phyloP scores from a whole-genome alignment of 2,888 invertebrate genomes.

The Agriotes lineatus region DNA sequence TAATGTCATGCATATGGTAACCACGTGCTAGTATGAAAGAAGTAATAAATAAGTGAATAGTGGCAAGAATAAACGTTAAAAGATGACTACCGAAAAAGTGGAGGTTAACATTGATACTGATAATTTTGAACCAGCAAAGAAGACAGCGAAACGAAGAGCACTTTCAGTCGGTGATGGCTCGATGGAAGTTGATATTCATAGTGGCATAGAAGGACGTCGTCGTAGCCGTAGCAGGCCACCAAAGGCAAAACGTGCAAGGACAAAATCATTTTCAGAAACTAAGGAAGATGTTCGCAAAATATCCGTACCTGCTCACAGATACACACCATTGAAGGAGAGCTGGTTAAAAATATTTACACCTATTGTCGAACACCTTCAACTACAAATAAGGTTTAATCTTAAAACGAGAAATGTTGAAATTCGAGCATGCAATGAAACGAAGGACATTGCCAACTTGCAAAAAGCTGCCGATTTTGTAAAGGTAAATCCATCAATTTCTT shows the following conservation, averaged over 20 bases:
- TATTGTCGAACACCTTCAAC: constrained; percentile 92
- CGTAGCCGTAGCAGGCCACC: constrained; percentile 62
- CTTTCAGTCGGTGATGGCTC: constrained; percentile 68
- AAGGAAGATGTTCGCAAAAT: constrained; percentile 78
- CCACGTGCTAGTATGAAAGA: too few species aligned
- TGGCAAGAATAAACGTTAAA: too few species aligned
- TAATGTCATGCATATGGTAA: too few species aligned
- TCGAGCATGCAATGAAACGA: constrained; percentile 76
- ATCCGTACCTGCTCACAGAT: constrained; percentile 93
- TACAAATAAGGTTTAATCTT: constrained; percentile 95
- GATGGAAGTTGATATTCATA: constrained; percentile 78
- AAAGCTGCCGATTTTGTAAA: constrained; percentile 98
- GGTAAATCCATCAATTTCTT: constrained; percentile 50
- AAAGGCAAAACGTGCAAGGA: constrained; percentile 53
- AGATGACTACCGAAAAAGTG: too few species aligned
- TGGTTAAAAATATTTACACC: constrained; percentile 98
- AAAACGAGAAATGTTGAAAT: constrained; percentile 93
- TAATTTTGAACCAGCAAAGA: constrained; percentile 69
- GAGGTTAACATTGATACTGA: constrained; percentile 67
- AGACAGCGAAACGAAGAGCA: constrained; percentile 68
- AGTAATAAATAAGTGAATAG: too few species aligned
- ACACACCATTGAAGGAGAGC: constrained; percentile 93
- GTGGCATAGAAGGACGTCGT: constrained; percentile 72
- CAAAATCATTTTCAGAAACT: constrained; percentile 65
- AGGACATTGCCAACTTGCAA: constrained; percentile 91